Base-by-base conservation (phyloP, 2,113 vertebrate species). In the Tenebrosternarchus preto region DNA sequence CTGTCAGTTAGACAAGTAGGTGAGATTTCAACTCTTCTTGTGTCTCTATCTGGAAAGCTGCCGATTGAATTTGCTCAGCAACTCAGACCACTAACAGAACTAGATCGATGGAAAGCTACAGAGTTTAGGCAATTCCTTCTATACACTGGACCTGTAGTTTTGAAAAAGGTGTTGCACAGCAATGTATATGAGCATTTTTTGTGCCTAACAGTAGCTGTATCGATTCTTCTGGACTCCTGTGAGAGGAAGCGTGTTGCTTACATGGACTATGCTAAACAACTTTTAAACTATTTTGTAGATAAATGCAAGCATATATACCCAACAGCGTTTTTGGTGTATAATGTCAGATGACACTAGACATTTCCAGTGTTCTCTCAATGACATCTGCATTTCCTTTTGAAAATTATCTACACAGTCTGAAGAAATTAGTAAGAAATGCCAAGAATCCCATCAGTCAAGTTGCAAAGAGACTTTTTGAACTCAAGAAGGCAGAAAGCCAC, bases 301-400 rank as follows among this genome's bases (percentile, higher is more conserved):
- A 59, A 59, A 59, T 2, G 19, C 4, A 22, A 59, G 57, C 57
- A 59, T 59, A 59, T 59, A 59, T 59, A 59, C 57, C n/a, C 57
- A 22, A 4, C 57, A 59, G 20, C 4, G 57, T n/a, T 59, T 59
- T 59, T 59, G 57, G 46, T 53, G 46, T 72, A 56, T 56, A 72
- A 72, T 72, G 70, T 72, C 70, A 72, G 70, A 72, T 72, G 70
- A 72, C 25, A 55, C 70, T 36, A 36, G 33, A 36, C 33, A 72
- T 72, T 56, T 72, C 70, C 16, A 12, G 46, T 72, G 43, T 31
- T 72, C 70, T 55, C 43, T 72, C 46, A 72, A 20, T 72, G 46
- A 72, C 50, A 72, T 72, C 70, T 72, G 46, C 24, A 29, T 72
- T 72, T 55, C 69, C 43, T n/a, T 53, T 72, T n/a, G 69, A 72